Evolutionary conservation across 2,888 invertebrate genomes (phyloP).

Genomic region (Cataglyphis albicans): DNA sequence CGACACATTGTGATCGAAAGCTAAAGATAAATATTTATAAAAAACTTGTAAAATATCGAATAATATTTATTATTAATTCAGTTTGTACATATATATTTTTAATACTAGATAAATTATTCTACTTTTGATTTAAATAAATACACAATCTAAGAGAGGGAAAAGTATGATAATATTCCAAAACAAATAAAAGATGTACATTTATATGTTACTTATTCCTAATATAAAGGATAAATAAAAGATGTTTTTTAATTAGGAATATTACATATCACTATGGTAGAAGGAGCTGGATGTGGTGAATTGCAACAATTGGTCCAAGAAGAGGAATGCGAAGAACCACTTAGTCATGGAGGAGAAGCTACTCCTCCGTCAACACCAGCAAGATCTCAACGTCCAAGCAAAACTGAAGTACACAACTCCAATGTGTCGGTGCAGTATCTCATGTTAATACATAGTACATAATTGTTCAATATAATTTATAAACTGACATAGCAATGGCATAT

Average conservation of each 20-base stretch:
- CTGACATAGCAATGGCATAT: neutral
- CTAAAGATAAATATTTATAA: neutral
- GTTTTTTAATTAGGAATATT: neutral
- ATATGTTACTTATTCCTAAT: neutral
- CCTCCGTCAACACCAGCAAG: constrained; percentile 85
- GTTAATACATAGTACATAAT: neutral
- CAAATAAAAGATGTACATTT: neutral
- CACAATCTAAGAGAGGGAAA: neutral
- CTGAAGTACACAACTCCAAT: constrained; percentile 80
- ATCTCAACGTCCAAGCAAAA: constrained; percentile 80
- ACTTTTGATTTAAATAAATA: neutral
- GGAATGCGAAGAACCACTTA: constrained; percentile 83
- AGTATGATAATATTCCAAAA: neutral
- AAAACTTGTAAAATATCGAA: neutral
- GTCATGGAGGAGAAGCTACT: constrained; percentile 84
- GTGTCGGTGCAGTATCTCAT: constrained; percentile 70
- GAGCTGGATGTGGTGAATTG: constrained; percentile 85
- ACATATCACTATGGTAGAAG: constrained; percentile 81
- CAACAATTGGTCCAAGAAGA: constrained; percentile 86
- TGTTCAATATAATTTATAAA: neutral
- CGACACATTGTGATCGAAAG: neutral
- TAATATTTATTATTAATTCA: neutral
- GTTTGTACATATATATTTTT: neutral
- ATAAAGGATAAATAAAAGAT: neutral
- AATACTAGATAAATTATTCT: neutral